Conservation (phyloP, 2,888 invertebrate species). For the Melanotus villosus region DNA sequence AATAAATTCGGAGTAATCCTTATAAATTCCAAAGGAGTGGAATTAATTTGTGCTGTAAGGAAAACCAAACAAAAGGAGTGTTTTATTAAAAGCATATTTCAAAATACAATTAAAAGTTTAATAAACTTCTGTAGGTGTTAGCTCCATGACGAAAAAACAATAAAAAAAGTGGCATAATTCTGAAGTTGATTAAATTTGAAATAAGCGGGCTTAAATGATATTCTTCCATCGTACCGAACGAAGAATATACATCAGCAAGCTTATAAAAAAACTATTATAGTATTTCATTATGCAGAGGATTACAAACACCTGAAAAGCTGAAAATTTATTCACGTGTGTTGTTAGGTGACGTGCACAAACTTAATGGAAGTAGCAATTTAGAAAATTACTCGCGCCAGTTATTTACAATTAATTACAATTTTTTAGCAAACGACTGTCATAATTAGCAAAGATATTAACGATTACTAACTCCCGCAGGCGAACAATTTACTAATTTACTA, state of each 20-base stretch:
- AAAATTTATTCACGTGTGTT: too few relatives aligned
- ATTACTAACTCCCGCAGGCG: too few relatives aligned
- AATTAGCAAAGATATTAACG: too few relatives aligned
- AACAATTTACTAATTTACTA: too few relatives aligned
- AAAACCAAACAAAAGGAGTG: conserved; percentile 32
- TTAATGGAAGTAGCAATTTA: too few relatives aligned
- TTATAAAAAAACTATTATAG: too few relatives aligned
- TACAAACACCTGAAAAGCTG: too few relatives aligned
- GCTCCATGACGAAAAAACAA: conserved; percentile 14
- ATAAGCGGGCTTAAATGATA: conserved; percentile 10
- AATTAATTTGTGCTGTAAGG: conserved; percentile 34
- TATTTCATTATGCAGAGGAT: too few relatives aligned
- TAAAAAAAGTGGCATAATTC: conserved; percentile 8
- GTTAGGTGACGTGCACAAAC: too few relatives aligned
- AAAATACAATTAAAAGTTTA: conserved; percentile 46
- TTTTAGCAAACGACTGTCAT: too few relatives aligned
- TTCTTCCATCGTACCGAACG: neutral
- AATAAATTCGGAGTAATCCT: conserved; percentile 38
- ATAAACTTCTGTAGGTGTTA: conserved; percentile 31
- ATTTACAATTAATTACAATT: too few relatives aligned
- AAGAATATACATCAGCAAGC: neutral
- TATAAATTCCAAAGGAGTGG: conserved; percentile 35
- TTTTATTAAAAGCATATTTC: conserved; percentile 46
- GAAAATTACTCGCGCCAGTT: too few relatives aligned
- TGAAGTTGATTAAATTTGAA: conserved; percentile 28